Base-by-base conservation (phyloP, 2,797 vertebrate genomes). In the Falco peregrinus region DNA sequence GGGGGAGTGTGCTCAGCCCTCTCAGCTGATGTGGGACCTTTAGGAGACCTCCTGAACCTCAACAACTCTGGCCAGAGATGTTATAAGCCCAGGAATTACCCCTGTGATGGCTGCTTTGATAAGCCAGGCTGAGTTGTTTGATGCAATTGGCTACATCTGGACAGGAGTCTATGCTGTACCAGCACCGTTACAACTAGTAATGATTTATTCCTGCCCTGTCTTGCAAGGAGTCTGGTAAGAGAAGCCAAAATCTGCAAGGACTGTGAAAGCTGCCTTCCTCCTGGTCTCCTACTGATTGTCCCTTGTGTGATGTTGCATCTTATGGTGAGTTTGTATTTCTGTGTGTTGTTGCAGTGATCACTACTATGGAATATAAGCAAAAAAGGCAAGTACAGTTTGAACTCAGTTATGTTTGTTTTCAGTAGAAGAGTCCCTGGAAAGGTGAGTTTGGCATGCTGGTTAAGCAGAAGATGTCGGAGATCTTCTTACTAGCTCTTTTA, bases 271-370 rank as follows among this genome's bases (percentile, higher is more conserved):
- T 94, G 53, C 53, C 56, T 83, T 50, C 48, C 22, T 93, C 18
- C 63, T 73, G 19, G 11, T 81, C 53, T 88, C 35, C 37, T 85
- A 5, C 22, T 67, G 48, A 41, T 54, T 43, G 64, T 51, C 31
- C 41, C 33, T 76, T 48, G 5, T 4, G 10, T n/a, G 48, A 31
- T 45, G 48, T 56, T 87, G 67, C 19, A 0, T 85, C 28, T 87
- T 87, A 26, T 0, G 2, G 39, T 70, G 71, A 83, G 68, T 85
- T 91, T 57, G 26, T 85, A 6, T 70, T 91, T 89, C n/a, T 8
- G 2, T 45, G 25, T 2, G 0, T 67, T 2, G 0, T 47, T 85
- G 56, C 43, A 70, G 80, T 21, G 29, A 41, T 64, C 19, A 2
- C 28, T 68, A 4, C 61, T 59, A 7, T 11, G 22, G 53, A 86